Percentiles rank a stretch among this genome's conserved stretches.
These are phyloP conservation scores for Craseonycteris thonglongyai DNA, from an alignment of 2,113 vertebrate species.

Conservation along the genomic window DNA sequence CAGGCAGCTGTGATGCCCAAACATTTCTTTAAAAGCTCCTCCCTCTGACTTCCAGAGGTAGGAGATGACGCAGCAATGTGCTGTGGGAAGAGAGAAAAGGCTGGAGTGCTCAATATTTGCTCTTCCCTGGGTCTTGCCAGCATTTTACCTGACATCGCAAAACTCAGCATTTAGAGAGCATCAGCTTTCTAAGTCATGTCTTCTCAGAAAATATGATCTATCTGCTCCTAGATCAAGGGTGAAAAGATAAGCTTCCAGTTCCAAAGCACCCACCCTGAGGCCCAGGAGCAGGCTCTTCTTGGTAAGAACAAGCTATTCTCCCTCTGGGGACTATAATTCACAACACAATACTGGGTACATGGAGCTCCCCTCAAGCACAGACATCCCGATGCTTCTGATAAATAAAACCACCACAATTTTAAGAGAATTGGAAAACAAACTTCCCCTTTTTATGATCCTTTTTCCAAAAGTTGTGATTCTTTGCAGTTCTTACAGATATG, in stretches of 20 bases:
- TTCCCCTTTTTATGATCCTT: background rate
- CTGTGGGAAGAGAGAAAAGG: background rate
- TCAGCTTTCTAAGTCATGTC: background rate
- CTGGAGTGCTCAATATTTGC: background rate
- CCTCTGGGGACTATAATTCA: background rate
- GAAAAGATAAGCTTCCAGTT: background rate
- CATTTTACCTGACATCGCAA: background rate
- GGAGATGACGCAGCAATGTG: background rate
- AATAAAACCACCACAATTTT: background rate
- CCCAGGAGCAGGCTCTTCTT: background rate
- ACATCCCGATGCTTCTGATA: background rate
- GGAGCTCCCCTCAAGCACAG: background rate
- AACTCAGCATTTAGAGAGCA: background rate
- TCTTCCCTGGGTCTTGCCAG: background rate
- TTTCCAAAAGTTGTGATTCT: slow-evolving; percentile 20
- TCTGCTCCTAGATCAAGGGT: background rate
- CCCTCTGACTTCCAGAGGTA: background rate
- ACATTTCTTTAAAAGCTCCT: background rate
- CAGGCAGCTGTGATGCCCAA: background rate
- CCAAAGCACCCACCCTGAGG: background rate
- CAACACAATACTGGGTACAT: background rate
- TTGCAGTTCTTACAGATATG: background rate
- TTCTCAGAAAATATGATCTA: background rate
- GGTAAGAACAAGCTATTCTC: background rate
- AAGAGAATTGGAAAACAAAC: background rate